Conservation (phyloP, 1,140 invertebrate genomes). For the Dreissena polymorpha region DNA sequence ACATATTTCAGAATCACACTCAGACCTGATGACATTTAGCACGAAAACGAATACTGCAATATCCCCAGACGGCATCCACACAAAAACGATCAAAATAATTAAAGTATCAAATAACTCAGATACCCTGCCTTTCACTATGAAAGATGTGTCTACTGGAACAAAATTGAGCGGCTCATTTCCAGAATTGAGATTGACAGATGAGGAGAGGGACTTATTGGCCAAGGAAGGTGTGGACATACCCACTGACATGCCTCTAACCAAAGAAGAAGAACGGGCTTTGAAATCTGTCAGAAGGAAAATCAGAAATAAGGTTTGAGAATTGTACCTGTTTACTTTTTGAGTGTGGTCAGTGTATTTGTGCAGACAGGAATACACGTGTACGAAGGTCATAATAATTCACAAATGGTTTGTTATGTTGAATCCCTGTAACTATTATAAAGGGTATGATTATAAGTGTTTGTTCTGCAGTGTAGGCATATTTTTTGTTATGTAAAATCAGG, state of each 20-base stretch:
- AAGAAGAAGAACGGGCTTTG: constrained; percentile 90
- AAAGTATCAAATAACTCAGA: constrained; percentile 54
- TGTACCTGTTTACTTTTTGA: not conserved
- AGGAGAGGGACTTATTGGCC: constrained; percentile 90
- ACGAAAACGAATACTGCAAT: constrained; percentile 46
- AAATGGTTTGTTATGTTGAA: not conserved
- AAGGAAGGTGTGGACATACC: constrained; percentile 92
- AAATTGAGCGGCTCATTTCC: constrained; percentile 61
- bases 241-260: constrained; percentile 91
- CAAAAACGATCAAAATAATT: constrained; percentile 61
- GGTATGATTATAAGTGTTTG: too few relatives aligned
- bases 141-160: constrained; percentile 59
- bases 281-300: constrained; percentile 95
- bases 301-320: constrained; percentile 90
- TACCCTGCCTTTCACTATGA: constrained; percentile 70
- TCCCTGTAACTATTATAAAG: not conserved
- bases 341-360: not conserved
- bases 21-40: constrained; percentile 43
- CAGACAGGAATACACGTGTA: not conserved
- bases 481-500: too few relatives aligned
- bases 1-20: constrained; percentile 14
- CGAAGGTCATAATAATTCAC: not conserved
- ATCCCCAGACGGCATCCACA: constrained; percentile 37
- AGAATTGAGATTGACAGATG: constrained; percentile 81
- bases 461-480: too few relatives aligned